phyloP scores from a whole-genome alignment of 2,113 vertebrate species.

The Lathamus discolor region DNA sequence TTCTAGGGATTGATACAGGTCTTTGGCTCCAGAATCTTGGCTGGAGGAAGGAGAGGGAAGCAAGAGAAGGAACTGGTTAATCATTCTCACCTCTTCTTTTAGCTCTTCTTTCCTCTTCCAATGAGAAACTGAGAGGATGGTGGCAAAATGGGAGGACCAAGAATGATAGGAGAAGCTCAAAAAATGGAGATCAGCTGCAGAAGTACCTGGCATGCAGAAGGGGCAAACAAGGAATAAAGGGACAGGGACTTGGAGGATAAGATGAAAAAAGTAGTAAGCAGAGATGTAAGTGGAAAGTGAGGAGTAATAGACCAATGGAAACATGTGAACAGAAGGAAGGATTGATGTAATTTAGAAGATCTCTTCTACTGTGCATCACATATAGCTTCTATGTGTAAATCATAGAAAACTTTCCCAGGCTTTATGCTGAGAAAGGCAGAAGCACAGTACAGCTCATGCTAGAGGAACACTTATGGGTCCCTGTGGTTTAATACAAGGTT shows the following conservation, averaged over 20 bases:
- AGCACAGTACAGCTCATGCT: background rate
- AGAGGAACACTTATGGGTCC: background rate
- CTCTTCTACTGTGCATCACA: background rate
- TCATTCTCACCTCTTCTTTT: background rate
- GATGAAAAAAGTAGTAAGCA: background rate
- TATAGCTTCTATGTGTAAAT: background rate
- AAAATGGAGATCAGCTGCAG: background rate
- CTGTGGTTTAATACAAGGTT: background rate
- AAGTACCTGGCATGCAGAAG: background rate
- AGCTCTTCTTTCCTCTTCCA: background rate
- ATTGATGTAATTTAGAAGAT: background rate
- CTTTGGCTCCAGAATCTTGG: background rate
- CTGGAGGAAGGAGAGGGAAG: background rate
- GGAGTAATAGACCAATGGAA: background rate
- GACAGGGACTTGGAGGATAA: background rate
- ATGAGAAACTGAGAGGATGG: background rate
- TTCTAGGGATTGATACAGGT: background rate
- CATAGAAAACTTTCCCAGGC: background rate
- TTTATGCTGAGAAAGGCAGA: constrained; percentile 1
- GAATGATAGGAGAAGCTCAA: background rate
- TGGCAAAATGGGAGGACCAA: background rate
- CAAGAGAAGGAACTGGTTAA: background rate
- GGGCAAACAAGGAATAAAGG: background rate
- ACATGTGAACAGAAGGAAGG: background rate
- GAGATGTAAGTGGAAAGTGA: background rate